Evolutionary conservation across 2,797 vertebrate species (phyloP), one percentile per base, ranked within the genome.

Genomic region (Masticophis lateralis): DNA sequence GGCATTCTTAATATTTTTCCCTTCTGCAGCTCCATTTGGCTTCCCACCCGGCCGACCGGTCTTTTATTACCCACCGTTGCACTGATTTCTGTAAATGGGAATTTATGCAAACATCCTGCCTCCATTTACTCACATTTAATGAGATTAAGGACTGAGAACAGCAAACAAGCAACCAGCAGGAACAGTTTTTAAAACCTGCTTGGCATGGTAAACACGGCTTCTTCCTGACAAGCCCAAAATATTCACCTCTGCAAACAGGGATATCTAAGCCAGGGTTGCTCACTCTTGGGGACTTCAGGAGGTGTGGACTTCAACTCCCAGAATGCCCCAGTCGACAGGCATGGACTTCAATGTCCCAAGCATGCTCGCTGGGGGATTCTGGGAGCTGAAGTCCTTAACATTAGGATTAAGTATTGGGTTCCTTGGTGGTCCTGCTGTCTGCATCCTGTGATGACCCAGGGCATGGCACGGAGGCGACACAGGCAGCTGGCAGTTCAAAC

Each of bases 1-100:
- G 22, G 0, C 0, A 4, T 14, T 22, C 43, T 83, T 25, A 91
- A 43, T 25, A 28, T 57, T 18, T 16, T 9, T 6, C 16, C 9
- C 18, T 47, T 32, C 37, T 59, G 27, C 37, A 13, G 13, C 53
- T 59, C 63, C 10, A 5, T 59, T 79, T 18, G n/a, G 27, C n/a
- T n/a, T 92, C 88, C 87, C 22, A 18, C 47, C 51, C 0, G 1
- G 55, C 5, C 57, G 14, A 12, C 9, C 2, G 25, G 22, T n/a
- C 55, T 3, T 51, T 47, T 60, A 89, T 53, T n/a, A 37, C n/a
- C 53, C 53, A 32, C 51, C 47, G 32, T 32, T 53, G 0, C 22
- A 53, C 20, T 88, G 60, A 66, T 87, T 87, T 66, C 53, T 63
- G 59, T 59, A 87, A 43, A 32, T 25, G 2, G 27, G n/a, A 74